Percentiles rank a stretch among this genome's conserved stretches.
Evolutionary conservation across 2,797 vertebrate genomes (phyloP).

Genomic region (Helostoma temminkii): DNA sequence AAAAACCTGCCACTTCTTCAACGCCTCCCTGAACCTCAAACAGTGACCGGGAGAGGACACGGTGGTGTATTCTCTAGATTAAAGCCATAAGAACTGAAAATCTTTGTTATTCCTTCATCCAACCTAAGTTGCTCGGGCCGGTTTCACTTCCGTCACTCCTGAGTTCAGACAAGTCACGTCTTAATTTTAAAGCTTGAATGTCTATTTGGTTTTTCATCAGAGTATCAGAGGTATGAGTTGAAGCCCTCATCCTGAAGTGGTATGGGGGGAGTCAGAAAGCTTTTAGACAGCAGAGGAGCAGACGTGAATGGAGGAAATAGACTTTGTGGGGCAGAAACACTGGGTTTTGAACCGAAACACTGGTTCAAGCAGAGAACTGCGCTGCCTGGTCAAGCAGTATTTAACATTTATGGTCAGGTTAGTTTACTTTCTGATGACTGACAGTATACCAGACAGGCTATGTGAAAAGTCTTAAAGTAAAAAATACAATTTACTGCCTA

Average conservation of each 20-base stretch:
- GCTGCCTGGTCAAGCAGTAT: too few relatives aligned
- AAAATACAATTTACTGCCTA: too few relatives aligned
- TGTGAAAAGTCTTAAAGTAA: too few relatives aligned
- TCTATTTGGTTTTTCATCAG: slow-evolving; percentile 85
- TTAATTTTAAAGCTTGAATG: slow-evolving; percentile 78
- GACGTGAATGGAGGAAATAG: slow-evolving; percentile 47
- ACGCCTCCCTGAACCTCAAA: not conserved
- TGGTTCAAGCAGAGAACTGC: too few relatives aligned
- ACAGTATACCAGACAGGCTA: too few relatives aligned
- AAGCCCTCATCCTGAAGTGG: slow-evolving; percentile 42
- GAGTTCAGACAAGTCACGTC: slow-evolving; percentile 73
- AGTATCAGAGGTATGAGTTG: slow-evolving; percentile 80
- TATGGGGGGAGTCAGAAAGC: slow-evolving; percentile 55
- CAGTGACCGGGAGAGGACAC: slow-evolving; percentile 3
- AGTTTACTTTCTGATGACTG: too few relatives aligned
- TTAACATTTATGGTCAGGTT: too few relatives aligned
- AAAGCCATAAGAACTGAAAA: slow-evolving; percentile 67
- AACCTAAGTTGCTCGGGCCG: slow-evolving; percentile 45
- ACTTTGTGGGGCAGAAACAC: not conserved
- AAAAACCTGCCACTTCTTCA: slow-evolving; percentile 35
- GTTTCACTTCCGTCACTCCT: slow-evolving; percentile 71
- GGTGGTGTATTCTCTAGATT: slow-evolving; percentile 39
- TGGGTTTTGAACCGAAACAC: slow-evolving; percentile 1
- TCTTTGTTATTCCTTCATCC: slow-evolving; percentile 42
- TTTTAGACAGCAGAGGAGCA: slow-evolving; percentile 53